Evolutionary conservation across 2,888 invertebrate species (phyloP).

Genomic region (Callyntrura guangdongensis): DNA sequence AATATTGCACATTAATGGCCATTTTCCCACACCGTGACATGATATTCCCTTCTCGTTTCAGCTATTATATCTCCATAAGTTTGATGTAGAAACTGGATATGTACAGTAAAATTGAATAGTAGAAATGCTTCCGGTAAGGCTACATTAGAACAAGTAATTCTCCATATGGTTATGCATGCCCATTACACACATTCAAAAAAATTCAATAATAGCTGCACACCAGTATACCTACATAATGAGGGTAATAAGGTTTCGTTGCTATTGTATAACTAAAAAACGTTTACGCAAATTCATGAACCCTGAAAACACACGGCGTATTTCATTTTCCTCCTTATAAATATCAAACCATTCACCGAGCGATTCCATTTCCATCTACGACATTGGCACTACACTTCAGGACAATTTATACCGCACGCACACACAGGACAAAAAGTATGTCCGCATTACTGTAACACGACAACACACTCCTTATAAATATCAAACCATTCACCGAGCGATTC

Average conservation of each 20-base stretch:
- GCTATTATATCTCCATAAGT: not conserved
- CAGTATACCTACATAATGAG: not conserved
- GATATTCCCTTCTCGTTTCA: constrained; percentile 39
- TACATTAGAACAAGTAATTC: not conserved
- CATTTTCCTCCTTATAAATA: not conserved
- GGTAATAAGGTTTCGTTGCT: not conserved
- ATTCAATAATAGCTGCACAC: not conserved
- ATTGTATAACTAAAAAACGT: not conserved
- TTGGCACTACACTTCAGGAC: too few relatives aligned
- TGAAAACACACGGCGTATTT: not conserved
- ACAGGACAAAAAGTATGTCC: too few relatives aligned
- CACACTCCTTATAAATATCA: not conserved
- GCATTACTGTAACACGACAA: too few relatives aligned
- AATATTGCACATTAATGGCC: constrained; percentile 44
- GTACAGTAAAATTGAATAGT: constrained; percentile 66
- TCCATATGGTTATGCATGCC: not conserved
- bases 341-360: constrained; percentile 29
- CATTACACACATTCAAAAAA: constrained; percentile 7
- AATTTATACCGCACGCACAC: too few relatives aligned
- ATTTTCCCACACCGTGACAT: constrained; percentile 58
- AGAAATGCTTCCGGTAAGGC: constrained; percentile 71
- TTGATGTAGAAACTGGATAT: constrained; percentile 40
- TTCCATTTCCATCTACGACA: too few relatives aligned
- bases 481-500: constrained; percentile 32
- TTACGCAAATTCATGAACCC: not conserved